Evolutionary conservation across 2,113 vertebrate species (phyloP), one percentile per base, ranked within the genome.

Genomic region (Pterocles orientalis): DNA sequence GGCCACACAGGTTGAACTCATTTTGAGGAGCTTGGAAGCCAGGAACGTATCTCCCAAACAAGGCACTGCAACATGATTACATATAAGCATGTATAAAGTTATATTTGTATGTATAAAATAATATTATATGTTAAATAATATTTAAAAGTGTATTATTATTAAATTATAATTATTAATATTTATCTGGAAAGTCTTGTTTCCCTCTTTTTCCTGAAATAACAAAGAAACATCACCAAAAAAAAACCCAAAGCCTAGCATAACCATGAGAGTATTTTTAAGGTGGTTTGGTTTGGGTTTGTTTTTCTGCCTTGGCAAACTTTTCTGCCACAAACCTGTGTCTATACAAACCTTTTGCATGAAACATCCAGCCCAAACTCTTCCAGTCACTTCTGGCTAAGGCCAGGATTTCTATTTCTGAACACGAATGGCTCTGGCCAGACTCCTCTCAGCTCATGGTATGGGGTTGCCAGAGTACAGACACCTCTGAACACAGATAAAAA

Each of bases 1-100:
- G 95, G 92, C 94, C 94, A 97, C 94, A 96, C 95, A 96, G 92
- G 95, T 92, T 96, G 94, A 95, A 71, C 65, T 84, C 82, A 57
- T 92, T 93, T 72, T n/a, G 64, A 86, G 57, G 12, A 50, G 17
- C 1, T 9, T 75, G 56, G 82, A 86, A 93, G 83, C 61, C 88
- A 93, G 69, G 80, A 95, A 69, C 3, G 3, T 6, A 70, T 68
- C 82, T 95, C 50, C 66, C 10, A 8, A 92, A 13, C 25, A 72
- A 14, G 48, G 14, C 39, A 60, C n/a, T 57, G 20, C 0, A 3
- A 66, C 28, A 14, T 7, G 13, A 47, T 24, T 39, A 14, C 21
- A 41, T 21, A 18, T 43, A 8, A 14, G 31, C 9, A 61, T 1
- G 4, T 41, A 48, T 18, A 41, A 68, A 73, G 45, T 9, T 47